Percentiles rank a stretch among this genome's conserved stretches.
phyloP scores from a whole-genome alignment of 2,113 vertebrate species.

The Oreotrochilus melanogaster region DNA sequence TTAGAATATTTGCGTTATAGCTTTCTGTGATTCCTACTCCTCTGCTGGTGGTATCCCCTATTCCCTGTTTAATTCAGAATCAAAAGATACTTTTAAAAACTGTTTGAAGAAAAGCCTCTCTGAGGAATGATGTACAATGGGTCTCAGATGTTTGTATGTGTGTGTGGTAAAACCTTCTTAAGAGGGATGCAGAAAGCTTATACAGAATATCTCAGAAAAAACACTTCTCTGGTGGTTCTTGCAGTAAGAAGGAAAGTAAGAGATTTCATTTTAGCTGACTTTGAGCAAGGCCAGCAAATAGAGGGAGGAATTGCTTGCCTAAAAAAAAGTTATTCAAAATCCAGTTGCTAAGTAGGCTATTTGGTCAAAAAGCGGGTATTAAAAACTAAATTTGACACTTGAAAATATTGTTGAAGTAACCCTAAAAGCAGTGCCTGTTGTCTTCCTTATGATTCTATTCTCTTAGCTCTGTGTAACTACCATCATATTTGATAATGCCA shows the following conservation, averaged over 20 bases:
- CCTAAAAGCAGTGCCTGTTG: background rate
- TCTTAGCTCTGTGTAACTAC: background rate
- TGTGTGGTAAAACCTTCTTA: background rate
- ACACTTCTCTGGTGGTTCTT: background rate
- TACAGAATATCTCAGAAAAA: background rate
- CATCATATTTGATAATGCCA: fast-evolving
- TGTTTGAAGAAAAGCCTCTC: conserved; percentile 2
- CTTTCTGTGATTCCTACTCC: conserved; percentile 46
- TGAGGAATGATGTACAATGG: background rate
- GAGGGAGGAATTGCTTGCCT: background rate
- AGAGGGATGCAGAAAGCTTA: background rate
- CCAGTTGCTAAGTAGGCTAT: background rate
- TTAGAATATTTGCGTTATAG: conserved; percentile 68
- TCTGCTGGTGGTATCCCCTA: conserved; percentile 14
- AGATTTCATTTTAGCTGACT: conserved; percentile 25
- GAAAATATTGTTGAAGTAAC: background rate
- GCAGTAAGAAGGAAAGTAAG: background rate
- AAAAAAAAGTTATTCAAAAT: background rate
- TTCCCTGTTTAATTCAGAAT: conserved; percentile 47
- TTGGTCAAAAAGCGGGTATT: background rate
- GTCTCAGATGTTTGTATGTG: background rate
- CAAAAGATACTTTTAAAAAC: conserved; percentile 43
- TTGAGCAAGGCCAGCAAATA: background rate
- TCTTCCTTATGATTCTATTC: background rate
- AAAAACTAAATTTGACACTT: conserved; percentile 26